phyloP scores from a whole-genome alignment of 1,140 invertebrate species.

The Sitophilus oryzae region DNA sequence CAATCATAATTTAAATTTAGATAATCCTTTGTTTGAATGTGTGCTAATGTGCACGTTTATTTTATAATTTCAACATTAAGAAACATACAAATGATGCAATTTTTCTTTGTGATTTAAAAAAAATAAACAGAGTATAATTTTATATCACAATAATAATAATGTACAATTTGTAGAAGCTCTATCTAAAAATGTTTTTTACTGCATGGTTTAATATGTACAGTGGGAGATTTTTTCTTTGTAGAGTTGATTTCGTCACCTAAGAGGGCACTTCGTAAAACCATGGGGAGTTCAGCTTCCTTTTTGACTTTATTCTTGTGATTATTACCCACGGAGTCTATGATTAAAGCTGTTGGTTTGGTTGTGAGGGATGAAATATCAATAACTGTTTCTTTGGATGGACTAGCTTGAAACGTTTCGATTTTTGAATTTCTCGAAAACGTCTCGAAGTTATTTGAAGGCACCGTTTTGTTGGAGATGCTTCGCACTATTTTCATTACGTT shows the following conservation, averaged over 20 bases:
- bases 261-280: not conserved
- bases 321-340: not conserved
- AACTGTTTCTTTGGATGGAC: not conserved
- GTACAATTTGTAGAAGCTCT: too few species aligned
- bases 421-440: slow-evolving; percentile 14
- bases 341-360: not conserved
- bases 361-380: not conserved
- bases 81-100: too few species aligned
- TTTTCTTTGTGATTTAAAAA: too few species aligned
- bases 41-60: too few species aligned
- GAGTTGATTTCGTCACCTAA: not conserved
- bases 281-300: not conserved
- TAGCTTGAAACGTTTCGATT: slow-evolving; percentile 16
- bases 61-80: too few species aligned
- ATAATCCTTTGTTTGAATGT: too few species aligned
- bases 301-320: not conserved
- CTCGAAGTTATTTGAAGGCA: not conserved
- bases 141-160: too few species aligned
- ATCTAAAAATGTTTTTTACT: too few species aligned
- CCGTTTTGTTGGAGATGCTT: not conserved
- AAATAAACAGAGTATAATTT: too few species aligned
- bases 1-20: too few species aligned
- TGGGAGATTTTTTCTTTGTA: slow-evolving; percentile 1
- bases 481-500: not conserved
- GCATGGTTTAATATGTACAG: not conserved